Conservation (phyloP, 2,797 vertebrate genomes). For the Apogon talboti region DNA sequence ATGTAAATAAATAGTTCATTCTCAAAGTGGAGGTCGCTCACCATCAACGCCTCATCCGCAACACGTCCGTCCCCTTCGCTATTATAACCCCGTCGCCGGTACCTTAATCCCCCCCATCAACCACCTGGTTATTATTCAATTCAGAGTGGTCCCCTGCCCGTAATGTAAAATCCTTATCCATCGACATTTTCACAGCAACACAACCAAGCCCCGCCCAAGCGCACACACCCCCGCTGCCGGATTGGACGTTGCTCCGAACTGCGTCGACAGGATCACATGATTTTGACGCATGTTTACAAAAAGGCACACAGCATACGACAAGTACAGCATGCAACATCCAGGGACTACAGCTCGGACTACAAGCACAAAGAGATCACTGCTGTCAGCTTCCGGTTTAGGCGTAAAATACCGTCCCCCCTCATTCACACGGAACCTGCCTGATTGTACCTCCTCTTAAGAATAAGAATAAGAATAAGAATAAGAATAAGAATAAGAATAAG, state of each 20-base stretch:
- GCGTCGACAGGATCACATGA: conserved; percentile 77
- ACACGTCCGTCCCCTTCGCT: not conserved
- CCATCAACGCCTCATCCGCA: conserved; percentile 33
- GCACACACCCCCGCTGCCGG: conserved; percentile 81
- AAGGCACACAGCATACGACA: conserved; percentile 54
- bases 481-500: too few relatives aligned
- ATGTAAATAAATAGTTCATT: conserved; percentile 23
- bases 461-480: too few relatives aligned
- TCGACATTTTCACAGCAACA: conserved; percentile 81
- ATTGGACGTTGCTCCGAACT: conserved; percentile 69
- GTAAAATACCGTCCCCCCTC: not conserved
- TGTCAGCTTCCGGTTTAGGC: conserved; percentile 20
- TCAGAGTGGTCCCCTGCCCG: conserved; percentile 40
- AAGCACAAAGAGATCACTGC: not conserved
- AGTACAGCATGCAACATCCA: conserved; percentile 6
- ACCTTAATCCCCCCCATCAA: conserved; percentile 7
- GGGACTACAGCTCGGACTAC: not conserved
- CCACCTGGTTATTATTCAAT: conserved; percentile 16
- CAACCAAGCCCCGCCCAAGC: conserved; percentile 72
- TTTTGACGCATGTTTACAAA: conserved; percentile 88
- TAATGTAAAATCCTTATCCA: conserved; percentile 22
- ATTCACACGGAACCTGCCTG: not conserved
- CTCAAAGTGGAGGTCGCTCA: conserved; percentile 21
- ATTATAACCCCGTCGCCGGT: not conserved
- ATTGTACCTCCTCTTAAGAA: too few relatives aligned